A percentile compares a stretch with the other conserved stretches of the same genome.
phyloP scores from a whole-genome alignment of 92 coral and sea anemone genomes.

The Plumapathes pennacea region DNA sequence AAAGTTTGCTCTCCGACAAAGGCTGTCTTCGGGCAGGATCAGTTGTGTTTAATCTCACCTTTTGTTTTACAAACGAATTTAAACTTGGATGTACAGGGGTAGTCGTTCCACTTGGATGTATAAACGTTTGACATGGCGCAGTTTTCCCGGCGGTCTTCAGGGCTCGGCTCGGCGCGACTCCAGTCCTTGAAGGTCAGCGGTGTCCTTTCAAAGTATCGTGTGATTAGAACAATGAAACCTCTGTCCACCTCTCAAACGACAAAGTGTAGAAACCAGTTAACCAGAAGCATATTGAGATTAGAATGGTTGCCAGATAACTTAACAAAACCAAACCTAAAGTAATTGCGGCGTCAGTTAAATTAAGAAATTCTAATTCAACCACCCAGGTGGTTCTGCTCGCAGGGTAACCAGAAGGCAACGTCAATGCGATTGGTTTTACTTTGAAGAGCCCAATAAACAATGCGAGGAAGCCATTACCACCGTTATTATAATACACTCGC shows the following conservation, averaged over 20 bases:
- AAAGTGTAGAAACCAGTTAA: background rate
- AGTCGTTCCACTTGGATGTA: conserved; percentile 75
- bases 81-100: conserved; percentile 69
- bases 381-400: too few relatives aligned
- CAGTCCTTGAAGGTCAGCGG: conserved; percentile 50
- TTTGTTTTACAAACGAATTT: conserved; percentile 61
- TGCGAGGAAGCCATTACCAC: too few relatives aligned
- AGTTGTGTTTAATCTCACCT: too few relatives aligned
- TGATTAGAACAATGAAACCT: background rate
- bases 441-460: too few relatives aligned
- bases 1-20: too few relatives aligned
- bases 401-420: too few relatives aligned
- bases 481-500: too few relatives aligned
- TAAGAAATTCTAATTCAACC: too few relatives aligned
- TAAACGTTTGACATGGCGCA: conserved; percentile 47
- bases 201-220: conserved; percentile 17
- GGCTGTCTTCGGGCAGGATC: too few relatives aligned
- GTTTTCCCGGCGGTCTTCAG: conserved; percentile 36
- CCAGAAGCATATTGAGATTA: background rate
- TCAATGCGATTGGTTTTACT: too few relatives aligned
- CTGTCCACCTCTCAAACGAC: background rate
- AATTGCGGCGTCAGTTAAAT: too few relatives aligned
- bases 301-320: background rate
- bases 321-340: background rate
- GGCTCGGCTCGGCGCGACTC: conserved; percentile 75